Evolutionary conservation across 2,888 invertebrate genomes (phyloP).

Genomic region (Craniophora ligustri): DNA sequence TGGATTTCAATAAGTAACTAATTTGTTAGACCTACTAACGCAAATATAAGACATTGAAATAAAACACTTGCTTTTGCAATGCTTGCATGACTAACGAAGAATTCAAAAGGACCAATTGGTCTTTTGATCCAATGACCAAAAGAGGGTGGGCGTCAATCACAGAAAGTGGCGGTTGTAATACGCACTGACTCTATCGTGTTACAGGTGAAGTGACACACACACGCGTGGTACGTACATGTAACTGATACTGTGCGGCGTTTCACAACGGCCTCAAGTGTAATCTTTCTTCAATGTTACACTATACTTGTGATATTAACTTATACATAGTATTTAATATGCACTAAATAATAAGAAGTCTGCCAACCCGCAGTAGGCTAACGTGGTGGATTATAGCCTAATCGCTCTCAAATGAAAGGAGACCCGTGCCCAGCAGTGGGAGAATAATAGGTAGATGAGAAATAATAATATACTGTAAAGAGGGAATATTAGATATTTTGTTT

Average conservation of each 20-base stretch:
- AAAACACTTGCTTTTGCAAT: too few species aligned
- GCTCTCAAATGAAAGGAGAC: too few species aligned
- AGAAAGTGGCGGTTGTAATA: conserved; percentile 33
- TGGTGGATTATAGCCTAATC: too few species aligned
- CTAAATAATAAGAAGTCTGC: too few species aligned
- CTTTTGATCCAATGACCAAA: not conserved
- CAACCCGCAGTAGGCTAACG: too few species aligned
- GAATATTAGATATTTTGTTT: too few species aligned
- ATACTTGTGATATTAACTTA: conserved; percentile 20
- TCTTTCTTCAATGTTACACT: conserved; percentile 48
- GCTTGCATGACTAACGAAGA: too few species aligned
- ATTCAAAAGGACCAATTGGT: not conserved
- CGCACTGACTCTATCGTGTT: conserved; percentile 36
- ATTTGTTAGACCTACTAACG: too few species aligned
- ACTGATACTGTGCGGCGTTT: conserved; percentile 48
- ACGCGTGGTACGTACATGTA: conserved; percentile 43
- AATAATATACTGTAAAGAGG: too few species aligned
- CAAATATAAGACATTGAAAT: too few species aligned
- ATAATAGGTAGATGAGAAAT: not conserved
- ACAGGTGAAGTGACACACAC: conserved; percentile 42
- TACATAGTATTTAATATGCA: not conserved
- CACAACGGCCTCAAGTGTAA: conserved; percentile 50
- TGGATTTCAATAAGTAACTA: too few species aligned
- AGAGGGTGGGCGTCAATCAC: not conserved
- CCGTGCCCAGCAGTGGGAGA: too few species aligned